Conservation (phyloP, 2,797 vertebrate genomes). For the Craterocephalus amniculus region DNA sequence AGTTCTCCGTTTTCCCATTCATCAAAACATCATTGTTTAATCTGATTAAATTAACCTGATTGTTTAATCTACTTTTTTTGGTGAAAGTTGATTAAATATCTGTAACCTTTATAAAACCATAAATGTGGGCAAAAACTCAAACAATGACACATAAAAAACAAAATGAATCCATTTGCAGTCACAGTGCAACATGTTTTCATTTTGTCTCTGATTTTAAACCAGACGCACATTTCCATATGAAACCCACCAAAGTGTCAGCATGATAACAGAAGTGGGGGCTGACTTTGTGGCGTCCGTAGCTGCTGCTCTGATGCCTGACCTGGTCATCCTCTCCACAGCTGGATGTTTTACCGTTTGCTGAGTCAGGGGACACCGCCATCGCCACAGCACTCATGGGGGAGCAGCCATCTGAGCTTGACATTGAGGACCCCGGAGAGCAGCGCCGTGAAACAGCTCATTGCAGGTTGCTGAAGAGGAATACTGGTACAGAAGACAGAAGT, state of each 20-base stretch:
- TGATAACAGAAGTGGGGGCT: conserved; percentile 7
- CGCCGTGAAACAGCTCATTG: conserved; percentile 45
- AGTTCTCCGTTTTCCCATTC: background rate
- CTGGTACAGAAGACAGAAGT: conserved; percentile 40
- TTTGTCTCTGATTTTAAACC: background rate
- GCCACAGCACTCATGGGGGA: conserved; percentile 24
- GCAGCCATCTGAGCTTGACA: conserved; percentile 53
- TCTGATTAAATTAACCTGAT: background rate
- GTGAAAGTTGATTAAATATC: background rate
- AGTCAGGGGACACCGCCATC: conserved; percentile 41
- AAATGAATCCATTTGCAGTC: background rate
- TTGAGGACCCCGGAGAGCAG: conserved; percentile 30
- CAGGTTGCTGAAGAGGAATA: conserved; percentile 31
- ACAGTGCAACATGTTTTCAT: background rate
- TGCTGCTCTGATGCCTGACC: conserved; percentile 59
- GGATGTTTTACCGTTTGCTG: conserved; percentile 58
- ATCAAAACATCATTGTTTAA: background rate
- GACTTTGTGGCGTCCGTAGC: conserved; percentile 14
- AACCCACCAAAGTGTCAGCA: background rate
- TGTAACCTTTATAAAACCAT: background rate
- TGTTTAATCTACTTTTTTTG: background rate
- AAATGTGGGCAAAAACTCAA: background rate
- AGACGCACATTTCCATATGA: conserved; percentile 8
- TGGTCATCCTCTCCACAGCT: conserved; percentile 50
- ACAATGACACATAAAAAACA: background rate